Conservation (phyloP, 1,140 invertebrate species). For the Heliconius congener region DNA sequence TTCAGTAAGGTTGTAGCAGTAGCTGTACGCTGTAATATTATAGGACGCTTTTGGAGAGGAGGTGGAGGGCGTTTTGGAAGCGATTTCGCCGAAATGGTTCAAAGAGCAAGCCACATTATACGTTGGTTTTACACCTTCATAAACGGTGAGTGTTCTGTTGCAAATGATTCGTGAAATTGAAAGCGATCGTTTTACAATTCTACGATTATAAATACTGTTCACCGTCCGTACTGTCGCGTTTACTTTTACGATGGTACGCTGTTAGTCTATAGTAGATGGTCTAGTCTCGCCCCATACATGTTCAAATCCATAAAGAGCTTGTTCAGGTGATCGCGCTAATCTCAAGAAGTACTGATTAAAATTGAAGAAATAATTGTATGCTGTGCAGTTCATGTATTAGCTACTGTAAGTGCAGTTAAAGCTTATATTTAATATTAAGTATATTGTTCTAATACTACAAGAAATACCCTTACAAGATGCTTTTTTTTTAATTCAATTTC, state of each 20-base stretch:
- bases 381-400: too few relatives aligned
- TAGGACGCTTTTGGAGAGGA: neutral
- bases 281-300: neutral
- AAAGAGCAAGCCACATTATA: neutral
- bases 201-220: neutral
- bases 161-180: conserved; percentile 1
- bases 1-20: neutral
- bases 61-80: neutral
- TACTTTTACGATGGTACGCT: too few relatives aligned
- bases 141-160: conserved; percentile 2
- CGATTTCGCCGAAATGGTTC: neutral
- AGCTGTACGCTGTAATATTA: neutral
- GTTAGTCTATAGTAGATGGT: neutral
- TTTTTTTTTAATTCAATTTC: neutral
- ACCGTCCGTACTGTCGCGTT: too few relatives aligned
- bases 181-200: neutral
- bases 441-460: neutral
- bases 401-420: too few relatives aligned
- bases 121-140: neutral
- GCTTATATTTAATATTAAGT: too few relatives aligned
- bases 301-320: neutral
- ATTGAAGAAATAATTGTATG: too few relatives aligned
- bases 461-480: neutral
- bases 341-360: too few relatives aligned
- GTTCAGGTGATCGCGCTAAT: neutral